Conservation (phyloP, 1,140 invertebrate genomes). For the Drosophila insularis region DNA sequence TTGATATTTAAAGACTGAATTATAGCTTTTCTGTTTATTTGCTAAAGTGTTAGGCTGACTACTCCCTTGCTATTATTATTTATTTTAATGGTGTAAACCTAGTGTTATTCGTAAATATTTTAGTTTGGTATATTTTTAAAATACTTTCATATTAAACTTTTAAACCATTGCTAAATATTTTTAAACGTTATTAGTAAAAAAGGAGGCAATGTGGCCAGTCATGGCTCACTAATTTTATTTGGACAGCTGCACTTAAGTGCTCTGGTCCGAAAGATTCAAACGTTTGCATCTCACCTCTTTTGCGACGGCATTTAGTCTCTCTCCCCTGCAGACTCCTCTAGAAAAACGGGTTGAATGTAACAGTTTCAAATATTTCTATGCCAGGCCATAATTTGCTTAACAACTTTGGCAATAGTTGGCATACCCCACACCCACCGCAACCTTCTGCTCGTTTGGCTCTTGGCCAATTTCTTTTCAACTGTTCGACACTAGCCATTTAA, state of each 20-base stretch:
- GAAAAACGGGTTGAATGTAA: slow-evolving; percentile 38
- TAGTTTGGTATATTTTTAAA: too few relatives aligned
- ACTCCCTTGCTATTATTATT: too few relatives aligned
- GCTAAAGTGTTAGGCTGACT: too few relatives aligned
- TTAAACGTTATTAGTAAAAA: not conserved
- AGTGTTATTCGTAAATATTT: too few relatives aligned
- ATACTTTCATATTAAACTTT: too few relatives aligned
- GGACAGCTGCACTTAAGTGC: slow-evolving; percentile 8
- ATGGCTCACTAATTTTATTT: not conserved
- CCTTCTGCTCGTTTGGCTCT: slow-evolving; percentile 40
- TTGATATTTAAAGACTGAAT: too few relatives aligned
- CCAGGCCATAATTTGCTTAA: slow-evolving; percentile 74
- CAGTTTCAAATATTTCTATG: slow-evolving; percentile 57
- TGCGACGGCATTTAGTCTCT: not conserved
- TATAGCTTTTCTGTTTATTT: too few relatives aligned
- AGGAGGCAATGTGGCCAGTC: not conserved
- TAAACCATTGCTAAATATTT: too few relatives aligned
- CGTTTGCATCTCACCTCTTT: slow-evolving; percentile 3
- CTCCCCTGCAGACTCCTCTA: not conserved
- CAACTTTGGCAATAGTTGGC: slow-evolving; percentile 63
- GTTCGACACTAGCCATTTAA: slow-evolving; percentile 70
- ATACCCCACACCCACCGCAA: not conserved
- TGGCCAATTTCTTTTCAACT: slow-evolving; percentile 65
- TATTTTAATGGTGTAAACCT: too few relatives aligned
- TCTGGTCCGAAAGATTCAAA: not conserved